Percentiles rank a stretch among this genome's conserved stretches.
phyloP scores from a whole-genome alignment of 2,113 vertebrate genomes.

The Capreolus pygargus region DNA sequence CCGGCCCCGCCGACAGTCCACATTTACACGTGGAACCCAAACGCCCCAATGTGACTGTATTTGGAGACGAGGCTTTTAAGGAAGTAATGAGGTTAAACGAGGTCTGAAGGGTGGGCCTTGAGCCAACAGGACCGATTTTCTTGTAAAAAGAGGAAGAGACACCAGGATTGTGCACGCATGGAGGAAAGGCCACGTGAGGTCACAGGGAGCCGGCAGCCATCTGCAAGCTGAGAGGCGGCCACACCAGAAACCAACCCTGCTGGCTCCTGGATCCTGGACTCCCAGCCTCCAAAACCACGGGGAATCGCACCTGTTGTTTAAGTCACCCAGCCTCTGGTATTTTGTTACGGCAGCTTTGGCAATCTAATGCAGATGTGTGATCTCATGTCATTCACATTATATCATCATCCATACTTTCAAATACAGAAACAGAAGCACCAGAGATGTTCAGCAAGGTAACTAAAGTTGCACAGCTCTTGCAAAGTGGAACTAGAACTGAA shows the following conservation, averaged over 20 bases:
- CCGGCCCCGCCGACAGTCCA: fast-evolving
- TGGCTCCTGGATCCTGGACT: no score
- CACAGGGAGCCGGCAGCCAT: not conserved
- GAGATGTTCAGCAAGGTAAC: not conserved
- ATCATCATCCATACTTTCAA: not conserved
- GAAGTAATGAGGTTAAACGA: not conserved
- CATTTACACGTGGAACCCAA: not conserved
- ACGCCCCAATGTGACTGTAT: fast-evolving
- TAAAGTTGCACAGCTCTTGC: not conserved
- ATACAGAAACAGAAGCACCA: not conserved
- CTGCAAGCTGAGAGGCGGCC: not conserved
- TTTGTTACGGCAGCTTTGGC: not conserved
- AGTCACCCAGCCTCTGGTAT: not conserved
- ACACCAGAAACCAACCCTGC: not conserved
- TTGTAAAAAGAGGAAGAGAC: not conserved
- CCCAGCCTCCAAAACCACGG: not conserved
- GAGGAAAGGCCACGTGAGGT: not conserved
- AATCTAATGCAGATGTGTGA: not conserved
- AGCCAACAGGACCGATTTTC: not conserved
- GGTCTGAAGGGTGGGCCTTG: not conserved
- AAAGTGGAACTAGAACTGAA: not conserved
- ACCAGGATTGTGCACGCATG: fast-evolving
- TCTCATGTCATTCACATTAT: not conserved
- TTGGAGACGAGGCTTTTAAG: not conserved
- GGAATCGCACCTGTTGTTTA: not conserved